Evolutionary conservation across 2,113 vertebrate genomes (phyloP), one percentile per base, ranked within the genome.

Genomic region (Dasyornis broadbenti): DNA sequence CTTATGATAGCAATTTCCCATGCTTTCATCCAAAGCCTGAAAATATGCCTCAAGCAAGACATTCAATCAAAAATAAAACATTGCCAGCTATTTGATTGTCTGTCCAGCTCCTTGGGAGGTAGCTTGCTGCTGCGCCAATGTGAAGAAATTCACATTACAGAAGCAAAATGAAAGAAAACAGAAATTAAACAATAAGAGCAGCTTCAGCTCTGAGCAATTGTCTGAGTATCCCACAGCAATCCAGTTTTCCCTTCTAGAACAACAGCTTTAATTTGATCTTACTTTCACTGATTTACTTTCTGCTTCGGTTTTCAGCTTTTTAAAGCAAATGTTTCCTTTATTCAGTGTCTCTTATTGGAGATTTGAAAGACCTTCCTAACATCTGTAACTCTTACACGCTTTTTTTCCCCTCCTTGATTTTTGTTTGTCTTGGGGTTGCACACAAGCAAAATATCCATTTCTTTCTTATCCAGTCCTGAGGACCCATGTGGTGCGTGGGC

Each of bases 51-150:
- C 14, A 20, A 95, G 92, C 78, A 96, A 97, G 80, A 71, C 71
- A 93, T 95, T 94, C 65, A 87, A 47, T 97, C 76, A 93, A 93
- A 97, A 96, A 49, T 82, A 96, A 97, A 96, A 88, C 53, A 89
- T 90, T 92, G 81, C 64, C 61, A 87, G 94, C 95, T 97, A 96
- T 94, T 93, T 95, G 59, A 64, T 89, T 96, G 50, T 95, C 94
- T 96, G 85, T 96, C 68, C 77, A 91, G 71, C 90, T 97, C 50
- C 81, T 93, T 87, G 84, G 84, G 90, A 93, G 65, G 66, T 64
- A 78, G 35, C 82, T 94, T 93, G 68, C 81, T 86, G 60, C 35
- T 76, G 33, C 0, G 0, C 53, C 63, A 71, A 24, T 96, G 92
- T 91, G 92, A 96, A 93, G 94, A 94, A 96, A 96, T 77, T 92